Percentiles rank a stretch among this genome's conserved stretches.
Conservation (phyloP, 2,888 invertebrate genomes). For the Plusia festucae region DNA sequence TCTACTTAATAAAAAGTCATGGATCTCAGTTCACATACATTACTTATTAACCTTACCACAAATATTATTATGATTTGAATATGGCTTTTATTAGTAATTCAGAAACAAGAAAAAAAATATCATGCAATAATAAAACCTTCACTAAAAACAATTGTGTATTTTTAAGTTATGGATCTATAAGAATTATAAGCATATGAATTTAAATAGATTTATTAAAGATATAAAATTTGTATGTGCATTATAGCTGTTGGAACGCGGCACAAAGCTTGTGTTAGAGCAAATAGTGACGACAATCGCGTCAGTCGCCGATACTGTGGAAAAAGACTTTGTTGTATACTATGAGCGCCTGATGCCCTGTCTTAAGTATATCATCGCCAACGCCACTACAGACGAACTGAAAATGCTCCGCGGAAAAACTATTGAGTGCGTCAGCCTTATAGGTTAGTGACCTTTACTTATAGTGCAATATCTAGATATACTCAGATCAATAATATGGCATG, state of each 20-base stretch:
- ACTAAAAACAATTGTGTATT: no score
- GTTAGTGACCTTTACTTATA: slow-evolving; percentile 78
- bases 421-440: slow-evolving; percentile 99
- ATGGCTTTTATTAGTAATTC: no score
- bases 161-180: no score
- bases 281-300: slow-evolving; percentile 99
- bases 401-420: slow-evolving; percentile 99
- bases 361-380: slow-evolving; percentile 99
- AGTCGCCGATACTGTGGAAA: slow-evolving; percentile 99
- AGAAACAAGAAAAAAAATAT: no score
- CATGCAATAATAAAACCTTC: no score
- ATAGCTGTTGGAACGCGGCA: slow-evolving; percentile 96
- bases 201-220: no score
- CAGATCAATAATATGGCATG: no score
- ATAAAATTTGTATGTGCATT: no score
- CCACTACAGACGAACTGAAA: slow-evolving; percentile 95
- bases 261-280: slow-evolving; percentile 98
- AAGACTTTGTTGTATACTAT: slow-evolving; percentile 98
- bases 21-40: slow-evolving; percentile 87
- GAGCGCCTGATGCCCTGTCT: slow-evolving; percentile 98
- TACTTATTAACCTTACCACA: slow-evolving; percentile 1
- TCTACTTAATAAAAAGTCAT: slow-evolving; percentile 72
- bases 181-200: no score
- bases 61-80: not conserved
- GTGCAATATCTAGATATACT: not conserved